Evolutionary conservation across 2,888 invertebrate species (phyloP).

Genomic region (Apotomis capreana): DNA sequence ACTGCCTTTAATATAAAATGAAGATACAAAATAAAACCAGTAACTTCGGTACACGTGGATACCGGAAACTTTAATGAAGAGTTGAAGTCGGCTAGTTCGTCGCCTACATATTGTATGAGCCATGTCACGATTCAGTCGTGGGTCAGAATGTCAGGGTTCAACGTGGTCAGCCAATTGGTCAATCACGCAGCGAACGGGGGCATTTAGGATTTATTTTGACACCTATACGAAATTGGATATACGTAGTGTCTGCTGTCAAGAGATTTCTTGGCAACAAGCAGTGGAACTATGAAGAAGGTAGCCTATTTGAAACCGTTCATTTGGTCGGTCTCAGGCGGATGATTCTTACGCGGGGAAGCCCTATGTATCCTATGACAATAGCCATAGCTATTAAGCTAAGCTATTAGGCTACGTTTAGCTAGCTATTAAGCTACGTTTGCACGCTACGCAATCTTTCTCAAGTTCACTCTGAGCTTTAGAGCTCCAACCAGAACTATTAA

Average conservation of each 20-base stretch:
- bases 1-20: background rate
- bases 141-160: slow-evolving; percentile 30
- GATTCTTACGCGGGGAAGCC: no score
- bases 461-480: no score
- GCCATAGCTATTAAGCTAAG: no score
- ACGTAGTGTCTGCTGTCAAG: background rate
- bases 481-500: no score
- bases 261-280: no score
- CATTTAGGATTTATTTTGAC: background rate
- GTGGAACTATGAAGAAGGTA: no score
- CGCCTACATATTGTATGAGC: slow-evolving; percentile 31
- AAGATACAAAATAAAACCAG: background rate
- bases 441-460: no score
- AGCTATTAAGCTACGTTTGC: no score
- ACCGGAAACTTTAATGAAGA: slow-evolving; percentile 1
- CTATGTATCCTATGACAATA: no score
- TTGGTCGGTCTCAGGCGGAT: no score
- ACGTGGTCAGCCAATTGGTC: slow-evolving; percentile 9
- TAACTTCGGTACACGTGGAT: background rate
- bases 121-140: slow-evolving; percentile 3
- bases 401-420: no score
- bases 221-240: background rate
- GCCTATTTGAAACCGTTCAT: no score
- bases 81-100: background rate
- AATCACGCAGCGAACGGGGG: slow-evolving; percentile 10